These are phyloP conservation scores for Spea bombifrons DNA, from an alignment of 2,113 vertebrate genomes.

Conservation along the genomic window DNA sequence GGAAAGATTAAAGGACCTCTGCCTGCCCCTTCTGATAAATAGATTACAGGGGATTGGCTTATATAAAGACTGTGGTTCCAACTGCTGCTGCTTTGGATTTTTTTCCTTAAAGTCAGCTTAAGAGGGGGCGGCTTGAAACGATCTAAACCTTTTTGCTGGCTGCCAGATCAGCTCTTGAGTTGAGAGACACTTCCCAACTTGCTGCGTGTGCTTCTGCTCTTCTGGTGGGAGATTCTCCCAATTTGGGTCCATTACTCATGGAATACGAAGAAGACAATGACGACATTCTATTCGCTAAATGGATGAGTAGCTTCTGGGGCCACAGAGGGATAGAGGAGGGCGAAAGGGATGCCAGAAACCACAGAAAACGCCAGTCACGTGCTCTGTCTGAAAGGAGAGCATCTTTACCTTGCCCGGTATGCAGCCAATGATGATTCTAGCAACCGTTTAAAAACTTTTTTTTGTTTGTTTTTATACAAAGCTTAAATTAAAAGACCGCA, in stretches of 20 bases:
- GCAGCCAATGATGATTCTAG: no score
- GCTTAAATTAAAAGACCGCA: no score
- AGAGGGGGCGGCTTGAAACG: conserved; percentile 39
- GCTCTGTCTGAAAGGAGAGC: conserved; percentile 68
- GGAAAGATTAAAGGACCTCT: conserved; percentile 79
- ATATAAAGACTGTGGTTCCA: conserved; percentile 66
- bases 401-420: conserved; percentile 86
- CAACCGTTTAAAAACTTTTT: no score
- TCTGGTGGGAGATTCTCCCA: conserved; percentile 34
- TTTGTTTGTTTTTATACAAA: no score
- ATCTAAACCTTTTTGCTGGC: conserved; percentile 38
- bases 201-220: conserved; percentile 30
- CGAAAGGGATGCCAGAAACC: conserved; percentile 66
- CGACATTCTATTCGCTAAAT: conserved; percentile 91
- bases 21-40: conserved; percentile 62
- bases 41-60: conserved; percentile 70
- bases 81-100: conserved; percentile 53
- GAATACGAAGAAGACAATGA: conserved; percentile 87
- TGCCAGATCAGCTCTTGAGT: conserved; percentile 37
- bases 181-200: conserved; percentile 29
- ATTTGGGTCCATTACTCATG: conserved; percentile 63
- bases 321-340: conserved; percentile 70
- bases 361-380: conserved; percentile 63
- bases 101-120: conserved; percentile 51
- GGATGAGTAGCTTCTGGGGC: conserved; percentile 98